phyloP scores from a whole-genome alignment of 2,797 vertebrate species.

The Lepus oiostolus region DNA sequence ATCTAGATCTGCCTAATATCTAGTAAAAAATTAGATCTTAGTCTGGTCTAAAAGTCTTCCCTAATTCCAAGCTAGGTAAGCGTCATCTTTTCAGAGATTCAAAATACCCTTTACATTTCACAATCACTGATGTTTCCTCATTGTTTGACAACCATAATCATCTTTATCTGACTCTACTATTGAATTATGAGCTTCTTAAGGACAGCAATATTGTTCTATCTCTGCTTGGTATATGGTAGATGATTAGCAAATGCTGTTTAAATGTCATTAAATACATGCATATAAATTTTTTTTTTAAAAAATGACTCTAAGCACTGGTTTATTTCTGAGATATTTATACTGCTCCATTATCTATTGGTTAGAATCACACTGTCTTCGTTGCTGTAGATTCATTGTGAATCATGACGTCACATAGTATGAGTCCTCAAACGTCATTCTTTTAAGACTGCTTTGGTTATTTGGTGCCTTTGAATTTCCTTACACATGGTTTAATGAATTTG shows the following conservation, averaged over 20 bases:
- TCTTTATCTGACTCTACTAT: not conserved
- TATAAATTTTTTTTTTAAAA: not conserved
- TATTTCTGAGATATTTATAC: not conserved
- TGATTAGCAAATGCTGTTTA: conserved; percentile 46
- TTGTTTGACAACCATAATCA: not conserved
- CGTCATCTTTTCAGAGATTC: not conserved
- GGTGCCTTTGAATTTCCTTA: not conserved
- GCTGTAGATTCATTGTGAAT: not conserved
- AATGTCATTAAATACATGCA: not conserved
- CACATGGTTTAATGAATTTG: not conserved
- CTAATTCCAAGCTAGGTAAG: not conserved
- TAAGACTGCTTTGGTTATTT: not conserved
- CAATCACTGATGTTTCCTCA: not conserved
- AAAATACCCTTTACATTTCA: not conserved
- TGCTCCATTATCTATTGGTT: not conserved
- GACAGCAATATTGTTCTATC: not conserved
- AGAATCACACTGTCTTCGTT: not conserved
- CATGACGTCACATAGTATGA: not conserved
- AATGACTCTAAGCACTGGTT: not conserved
- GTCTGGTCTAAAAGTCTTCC: not conserved
- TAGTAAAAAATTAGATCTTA: conserved; percentile 44
- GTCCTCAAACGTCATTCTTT: not conserved
- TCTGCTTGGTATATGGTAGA: not conserved
- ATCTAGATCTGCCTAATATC: conserved; percentile 40
- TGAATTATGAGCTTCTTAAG: not conserved